phyloP scores from a whole-genome alignment of 2,888 invertebrate genomes.

The Podabrus alpinus region DNA sequence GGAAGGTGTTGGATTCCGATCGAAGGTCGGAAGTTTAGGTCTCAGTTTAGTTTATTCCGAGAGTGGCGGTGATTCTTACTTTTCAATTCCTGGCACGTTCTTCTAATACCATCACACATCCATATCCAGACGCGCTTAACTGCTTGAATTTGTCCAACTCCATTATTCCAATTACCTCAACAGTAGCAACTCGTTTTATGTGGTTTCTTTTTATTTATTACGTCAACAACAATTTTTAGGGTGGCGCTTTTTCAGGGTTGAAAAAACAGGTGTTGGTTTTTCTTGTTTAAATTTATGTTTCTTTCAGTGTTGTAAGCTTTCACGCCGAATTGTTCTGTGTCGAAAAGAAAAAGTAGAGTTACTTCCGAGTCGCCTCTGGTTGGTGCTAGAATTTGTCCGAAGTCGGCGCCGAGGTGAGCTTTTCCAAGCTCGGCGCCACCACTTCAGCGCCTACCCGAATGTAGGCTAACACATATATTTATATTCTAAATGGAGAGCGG shows the following conservation, averaged over 20 bases:
- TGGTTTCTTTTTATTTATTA: background rate
- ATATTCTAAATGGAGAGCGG: slow-evolving; percentile 40
- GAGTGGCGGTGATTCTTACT: slow-evolving; percentile 52
- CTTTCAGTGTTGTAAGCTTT: slow-evolving; percentile 20
- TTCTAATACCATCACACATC: slow-evolving; percentile 54
- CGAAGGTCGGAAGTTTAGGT: slow-evolving; percentile 34
- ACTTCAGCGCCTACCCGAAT: slow-evolving; percentile 38
- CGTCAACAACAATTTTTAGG: background rate
- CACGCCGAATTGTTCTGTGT: slow-evolving; percentile 35
- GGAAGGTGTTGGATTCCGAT: slow-evolving; percentile 20
- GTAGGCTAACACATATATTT: slow-evolving; percentile 42
- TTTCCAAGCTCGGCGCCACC: slow-evolving; percentile 36
- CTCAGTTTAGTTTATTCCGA: slow-evolving; percentile 43
- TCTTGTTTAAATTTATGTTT: slow-evolving; percentile 13
- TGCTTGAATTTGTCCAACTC: slow-evolving; percentile 48
- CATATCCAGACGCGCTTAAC: slow-evolving; percentile 50
- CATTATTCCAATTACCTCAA: slow-evolving; percentile 32
- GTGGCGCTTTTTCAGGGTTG: background rate
- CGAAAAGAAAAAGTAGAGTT: slow-evolving; percentile 33
- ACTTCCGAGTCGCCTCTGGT: slow-evolving; percentile 34
- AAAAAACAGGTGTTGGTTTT: slow-evolving; percentile 14
- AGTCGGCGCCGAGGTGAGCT: slow-evolving; percentile 34
- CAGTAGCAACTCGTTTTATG: slow-evolving; percentile 24
- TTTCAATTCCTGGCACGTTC: slow-evolving; percentile 55
- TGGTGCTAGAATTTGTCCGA: slow-evolving; percentile 30